Evolutionary conservation across 2,888 invertebrate species (phyloP).

Genomic region (Parasteatoda lunata): DNA sequence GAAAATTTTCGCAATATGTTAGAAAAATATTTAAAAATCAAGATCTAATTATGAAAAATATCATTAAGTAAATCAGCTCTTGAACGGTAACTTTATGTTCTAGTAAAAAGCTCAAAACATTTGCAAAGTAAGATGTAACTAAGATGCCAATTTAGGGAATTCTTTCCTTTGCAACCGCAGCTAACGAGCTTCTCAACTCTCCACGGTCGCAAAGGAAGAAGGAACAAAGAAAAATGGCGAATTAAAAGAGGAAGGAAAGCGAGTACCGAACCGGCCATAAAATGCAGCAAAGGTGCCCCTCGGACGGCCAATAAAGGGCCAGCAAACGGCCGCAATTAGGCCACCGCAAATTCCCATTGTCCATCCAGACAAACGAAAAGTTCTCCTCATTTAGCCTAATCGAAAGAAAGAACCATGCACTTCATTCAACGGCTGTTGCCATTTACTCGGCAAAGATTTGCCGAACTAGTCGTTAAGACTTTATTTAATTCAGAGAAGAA

Average conservation of each 20-base stretch:
- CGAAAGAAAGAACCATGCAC: conserved; percentile 20
- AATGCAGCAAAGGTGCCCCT: conserved; percentile 29
- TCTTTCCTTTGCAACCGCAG: conserved; percentile 12
- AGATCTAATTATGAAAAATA: too few relatives aligned
- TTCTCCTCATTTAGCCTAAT: conserved; percentile 56
- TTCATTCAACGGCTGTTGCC: background rate
- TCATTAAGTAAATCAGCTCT: too few relatives aligned
- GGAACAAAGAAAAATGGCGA: conserved; percentile 17
- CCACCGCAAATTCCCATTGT: conserved; percentile 55
- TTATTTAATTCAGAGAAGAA: too few relatives aligned
- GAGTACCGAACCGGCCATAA: conserved; percentile 37
- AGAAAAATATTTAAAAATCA: too few relatives aligned
- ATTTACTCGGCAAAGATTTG: background rate
- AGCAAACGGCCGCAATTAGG: conserved; percentile 56
- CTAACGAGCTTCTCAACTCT: conserved; percentile 38
- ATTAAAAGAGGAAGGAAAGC: conserved; percentile 31
- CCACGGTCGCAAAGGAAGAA: conserved; percentile 4
- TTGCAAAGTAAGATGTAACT: background rate
- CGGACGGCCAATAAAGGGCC: conserved; percentile 41
- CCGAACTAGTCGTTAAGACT: background rate
- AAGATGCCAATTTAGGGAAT: conserved; percentile 6
- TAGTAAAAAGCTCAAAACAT: background rate
- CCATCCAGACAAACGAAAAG: conserved; percentile 29
- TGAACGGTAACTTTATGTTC: too few relatives aligned
- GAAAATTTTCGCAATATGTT: too few relatives aligned